Base-by-base conservation (phyloP, 1,140 invertebrate genomes). In the Drosophila bifasciata region DNA sequence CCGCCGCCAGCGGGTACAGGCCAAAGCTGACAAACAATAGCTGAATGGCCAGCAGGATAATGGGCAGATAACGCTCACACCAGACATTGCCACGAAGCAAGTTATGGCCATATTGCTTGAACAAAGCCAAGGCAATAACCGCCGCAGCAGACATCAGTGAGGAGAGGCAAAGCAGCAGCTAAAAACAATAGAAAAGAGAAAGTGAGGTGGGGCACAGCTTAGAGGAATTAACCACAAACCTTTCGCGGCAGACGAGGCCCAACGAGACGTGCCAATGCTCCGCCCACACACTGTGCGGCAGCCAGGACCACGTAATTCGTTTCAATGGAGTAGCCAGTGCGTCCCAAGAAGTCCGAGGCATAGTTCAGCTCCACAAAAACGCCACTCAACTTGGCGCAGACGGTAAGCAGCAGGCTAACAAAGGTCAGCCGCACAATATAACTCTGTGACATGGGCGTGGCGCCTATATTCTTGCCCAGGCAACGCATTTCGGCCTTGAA, bases 371-470 rank as follows among this genome's bases (percentile, higher is more conserved):
- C 79, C 6, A 91, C 75, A 6, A 79, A 76, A 1, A 79, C 81
- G 2, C 89, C 89, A 17, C 79, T 89, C 17, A 90, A 13, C 28
- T 90, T 89, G 52, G 68, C 84, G 13, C 89, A 84, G 2, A 89
- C 63, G 5, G 80, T 78, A 1, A 90, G 60, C 16, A 90, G 53
- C 1, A 90, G 66, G 15, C 78, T 79, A 0, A 78, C 74, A 8
- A 70, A 73, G 0, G 68, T 61, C 17, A 91, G n/a, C 7, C 81
- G 81, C 0, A 77, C 25, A 1, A 90, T 62, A 36, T 90, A 91
- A 13, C 66, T 19, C 1, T 55, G 72, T 0, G 71, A 55, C 49
- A 75, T 61, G n/a, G 73, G 66, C 9, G 61, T 21, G 0, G 76
- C 43, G 21, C 44, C 66, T n/a, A 70, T 62, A 9, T 59, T 64